These are phyloP conservation scores for Sicus ferrugineus DNA, from an alignment of 2,888 invertebrate species.

Conservation along the genomic window DNA sequence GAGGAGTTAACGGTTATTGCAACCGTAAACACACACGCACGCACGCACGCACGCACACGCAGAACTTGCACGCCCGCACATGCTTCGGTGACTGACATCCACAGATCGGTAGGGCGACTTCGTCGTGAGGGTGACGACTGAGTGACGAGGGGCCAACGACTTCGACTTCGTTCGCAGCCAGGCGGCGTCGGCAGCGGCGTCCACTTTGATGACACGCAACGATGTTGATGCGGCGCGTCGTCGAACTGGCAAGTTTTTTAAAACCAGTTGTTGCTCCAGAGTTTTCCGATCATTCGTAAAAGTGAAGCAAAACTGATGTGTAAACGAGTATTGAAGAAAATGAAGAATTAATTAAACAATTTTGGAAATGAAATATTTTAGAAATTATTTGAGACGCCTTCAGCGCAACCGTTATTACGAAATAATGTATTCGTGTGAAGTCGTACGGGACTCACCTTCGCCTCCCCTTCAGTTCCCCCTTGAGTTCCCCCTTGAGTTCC, in stretches of 20 bases:
- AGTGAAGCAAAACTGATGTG: too few relatives aligned
- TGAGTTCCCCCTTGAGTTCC: neutral
- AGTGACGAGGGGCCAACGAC: neutral
- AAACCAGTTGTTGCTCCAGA: too few relatives aligned
- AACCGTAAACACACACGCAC: neutral
- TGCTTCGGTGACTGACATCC: neutral
- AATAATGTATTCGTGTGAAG: too few relatives aligned
- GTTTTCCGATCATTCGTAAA: too few relatives aligned
- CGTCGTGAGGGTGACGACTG: constrained; percentile 1
- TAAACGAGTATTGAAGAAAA: too few relatives aligned
- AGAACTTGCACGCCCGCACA: neutral
- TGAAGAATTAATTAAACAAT: too few relatives aligned
- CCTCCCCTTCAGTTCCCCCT: neutral
- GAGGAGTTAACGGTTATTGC: too few relatives aligned
- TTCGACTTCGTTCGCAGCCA: neutral
- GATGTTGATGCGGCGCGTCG: neutral
- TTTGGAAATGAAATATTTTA: too few relatives aligned
- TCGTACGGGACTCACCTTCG: too few relatives aligned
- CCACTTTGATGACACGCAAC: too few relatives aligned
- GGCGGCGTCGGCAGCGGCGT: neutral
- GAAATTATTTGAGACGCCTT: too few relatives aligned
- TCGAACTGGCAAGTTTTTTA: neutral
- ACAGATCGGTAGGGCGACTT: neutral
- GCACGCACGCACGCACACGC: neutral
- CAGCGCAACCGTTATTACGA: too few relatives aligned